Base-by-base conservation (phyloP, 2,113 vertebrate species). In the Pseudolaguvia tuberculata region DNA sequence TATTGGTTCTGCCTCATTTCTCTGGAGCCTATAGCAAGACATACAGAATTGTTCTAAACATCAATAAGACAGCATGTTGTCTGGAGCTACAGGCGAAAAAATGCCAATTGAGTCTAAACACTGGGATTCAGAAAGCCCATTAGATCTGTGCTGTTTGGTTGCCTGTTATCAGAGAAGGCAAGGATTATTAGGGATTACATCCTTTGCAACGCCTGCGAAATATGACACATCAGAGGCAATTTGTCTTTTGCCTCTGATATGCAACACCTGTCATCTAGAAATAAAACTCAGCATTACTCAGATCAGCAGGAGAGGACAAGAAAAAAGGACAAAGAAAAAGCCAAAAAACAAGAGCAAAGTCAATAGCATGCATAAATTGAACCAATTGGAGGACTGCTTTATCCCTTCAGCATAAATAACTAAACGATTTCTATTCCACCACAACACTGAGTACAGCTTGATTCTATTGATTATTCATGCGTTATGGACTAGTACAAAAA, bases 1-100 rank as follows among this genome's bases (percentile, higher is more conserved):
- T 35, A 63, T 53, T 29, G 58, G 47, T 76, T 70, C 75, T 76
- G 56, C 66, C 56, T 70, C 66, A 76, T 76, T 70, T 69, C 75
- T 69, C 55, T 20, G 29, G 45, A 59, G 42, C 21, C 18, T 29
- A 18, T 13, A 50, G 66, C 47, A 70, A 25, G 66, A 48, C 66
- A 45, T 27, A 48, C 67, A 70, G 56, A 71, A 70, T 63, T 52
- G 51, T 69, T 59, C 53, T 42, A 47, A n/a, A 27, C 5, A 23
- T 45, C 31, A 45, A 67, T 77, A 55, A 53, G 25, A 63, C n/a
- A 70, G 21, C 25, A 61, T 15, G 57, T 21, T 77, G 35, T 55
- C 55, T 77, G 50, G 23, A 69, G 59, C 57, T 53, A 12, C 29
- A 70, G 57, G 75, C 47, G 13, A 70, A 59, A 70, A 59, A 55